Evolutionary conservation across 2,888 invertebrate species (phyloP).

Genomic region (Pterobdella sp.): DNA sequence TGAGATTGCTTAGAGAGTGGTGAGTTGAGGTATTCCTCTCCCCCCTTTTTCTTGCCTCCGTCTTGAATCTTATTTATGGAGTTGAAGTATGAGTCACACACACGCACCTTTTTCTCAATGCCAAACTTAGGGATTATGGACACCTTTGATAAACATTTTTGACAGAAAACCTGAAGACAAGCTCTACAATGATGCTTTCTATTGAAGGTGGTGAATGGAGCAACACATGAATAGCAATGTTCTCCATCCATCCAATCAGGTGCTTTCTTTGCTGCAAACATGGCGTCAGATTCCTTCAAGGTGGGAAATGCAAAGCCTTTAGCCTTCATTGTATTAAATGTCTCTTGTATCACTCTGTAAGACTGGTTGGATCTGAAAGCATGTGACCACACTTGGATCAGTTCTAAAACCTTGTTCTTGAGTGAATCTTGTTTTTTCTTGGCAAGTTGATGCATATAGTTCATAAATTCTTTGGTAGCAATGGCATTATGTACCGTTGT

Average conservation of each 20-base stretch:
- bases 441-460: constrained; percentile 66
- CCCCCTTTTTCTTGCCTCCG: constrained; percentile 52
- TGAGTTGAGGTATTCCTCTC: constrained; percentile 74
- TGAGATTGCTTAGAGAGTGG: constrained; percentile 74
- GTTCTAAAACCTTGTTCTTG: constrained; percentile 71
- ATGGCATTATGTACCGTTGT: constrained; percentile 78
- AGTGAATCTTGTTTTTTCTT: constrained; percentile 49
- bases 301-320: constrained; percentile 81
- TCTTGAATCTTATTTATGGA: constrained; percentile 55
- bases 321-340: constrained; percentile 82
- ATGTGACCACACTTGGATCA: constrained; percentile 94
- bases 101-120: constrained; percentile 93
- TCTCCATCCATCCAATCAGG: constrained; percentile 96
- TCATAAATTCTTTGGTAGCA: constrained; percentile 83
- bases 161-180: constrained; percentile 95
- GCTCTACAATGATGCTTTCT: constrained; percentile 93
- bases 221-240: constrained; percentile 87
- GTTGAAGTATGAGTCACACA: constrained; percentile 90
- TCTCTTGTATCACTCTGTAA: constrained; percentile 82
- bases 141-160: constrained; percentile 77
- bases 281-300: constrained; percentile 90
- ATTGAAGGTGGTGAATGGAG: constrained; percentile 70
- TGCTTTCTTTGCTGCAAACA: constrained; percentile 93
- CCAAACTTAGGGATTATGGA: constrained; percentile 91
- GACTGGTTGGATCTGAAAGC: constrained; percentile 88